phyloP scores from a whole-genome alignment of 2,113 vertebrate genomes.

The Ptilorrhoa leucosticta region DNA sequence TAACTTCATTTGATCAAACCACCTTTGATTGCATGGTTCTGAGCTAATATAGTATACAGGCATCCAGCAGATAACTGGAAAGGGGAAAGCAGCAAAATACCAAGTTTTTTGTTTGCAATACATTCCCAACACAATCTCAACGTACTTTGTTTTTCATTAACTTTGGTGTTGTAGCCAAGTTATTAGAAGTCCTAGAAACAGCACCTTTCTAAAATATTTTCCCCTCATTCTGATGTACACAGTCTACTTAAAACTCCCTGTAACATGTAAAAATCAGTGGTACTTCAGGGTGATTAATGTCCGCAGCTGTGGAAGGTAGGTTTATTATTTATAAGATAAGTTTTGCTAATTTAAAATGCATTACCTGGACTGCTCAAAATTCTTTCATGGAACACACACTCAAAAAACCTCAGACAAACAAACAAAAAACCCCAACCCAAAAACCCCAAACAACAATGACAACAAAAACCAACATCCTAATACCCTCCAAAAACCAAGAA shows the following conservation, averaged over 20 bases:
- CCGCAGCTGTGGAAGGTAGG: not conserved
- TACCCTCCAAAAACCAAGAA: not conserved
- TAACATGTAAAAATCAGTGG: not conserved
- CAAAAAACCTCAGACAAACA: not conserved
- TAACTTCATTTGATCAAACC: not conserved
- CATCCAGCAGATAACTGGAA: not conserved
- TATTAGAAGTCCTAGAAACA: not conserved
- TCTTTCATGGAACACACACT: not conserved
- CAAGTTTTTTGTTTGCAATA: not conserved
- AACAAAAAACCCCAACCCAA: not conserved
- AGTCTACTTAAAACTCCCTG: not conserved
- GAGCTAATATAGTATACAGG: not conserved
- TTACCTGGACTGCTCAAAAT: not conserved
- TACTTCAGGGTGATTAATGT: not conserved
- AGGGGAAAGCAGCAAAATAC: not conserved
- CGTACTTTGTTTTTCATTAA: not conserved
- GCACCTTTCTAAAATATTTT: not conserved
- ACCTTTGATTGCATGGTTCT: not conserved
- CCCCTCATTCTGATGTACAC: not conserved
- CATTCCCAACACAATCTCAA: not conserved
- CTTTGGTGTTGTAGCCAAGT: not conserved
- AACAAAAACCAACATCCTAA: rapidly evolving
- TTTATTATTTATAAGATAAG: not conserved
- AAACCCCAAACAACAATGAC: rapidly evolving
- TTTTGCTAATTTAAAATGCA: not conserved